Conservation (phyloP, 2,888 invertebrate genomes). For the Ceratothoa steindachneri region DNA sequence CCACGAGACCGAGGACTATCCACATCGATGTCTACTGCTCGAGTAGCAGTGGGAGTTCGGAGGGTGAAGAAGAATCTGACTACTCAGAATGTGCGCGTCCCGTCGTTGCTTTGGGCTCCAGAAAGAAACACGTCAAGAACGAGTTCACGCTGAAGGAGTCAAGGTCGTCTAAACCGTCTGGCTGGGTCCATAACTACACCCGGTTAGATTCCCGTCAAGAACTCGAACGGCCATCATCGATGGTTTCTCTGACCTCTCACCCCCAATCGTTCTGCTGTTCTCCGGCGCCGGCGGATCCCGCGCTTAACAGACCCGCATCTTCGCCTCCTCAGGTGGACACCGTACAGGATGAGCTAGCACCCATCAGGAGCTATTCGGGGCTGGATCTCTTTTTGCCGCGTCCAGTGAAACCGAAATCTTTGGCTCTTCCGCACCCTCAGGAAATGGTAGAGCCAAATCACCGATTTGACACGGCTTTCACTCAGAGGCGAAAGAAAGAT, state of each 20-base stretch:
- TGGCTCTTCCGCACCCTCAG: conserved; percentile 1
- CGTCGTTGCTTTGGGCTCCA: conserved; percentile 41
- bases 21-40: conserved; percentile 47
- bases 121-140: conserved; percentile 30
- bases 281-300: conserved; percentile 16
- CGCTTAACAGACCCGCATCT: neutral
- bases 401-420: neutral
- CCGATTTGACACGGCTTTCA: too few species aligned
- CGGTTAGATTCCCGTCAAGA: neutral
- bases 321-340: conserved; percentile 4
- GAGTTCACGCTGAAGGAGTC: conserved; percentile 21
- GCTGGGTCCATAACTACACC: too few species aligned
- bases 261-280: conserved; percentile 25
- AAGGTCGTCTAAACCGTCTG: neutral
- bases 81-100: conserved; percentile 20
- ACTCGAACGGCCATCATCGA: too few species aligned
- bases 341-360: neutral
- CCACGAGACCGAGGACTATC: conserved; percentile 37
- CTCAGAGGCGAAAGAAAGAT: too few species aligned
- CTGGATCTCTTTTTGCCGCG: neutral
- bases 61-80: conserved; percentile 3
- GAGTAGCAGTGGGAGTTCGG: neutral
- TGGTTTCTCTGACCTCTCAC: conserved; percentile 39
- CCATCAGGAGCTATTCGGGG: neutral
- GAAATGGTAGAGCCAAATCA: too few species aligned